phyloP scores from a whole-genome alignment of 2,113 vertebrate genomes.

The Pelodiscus sinensis region DNA sequence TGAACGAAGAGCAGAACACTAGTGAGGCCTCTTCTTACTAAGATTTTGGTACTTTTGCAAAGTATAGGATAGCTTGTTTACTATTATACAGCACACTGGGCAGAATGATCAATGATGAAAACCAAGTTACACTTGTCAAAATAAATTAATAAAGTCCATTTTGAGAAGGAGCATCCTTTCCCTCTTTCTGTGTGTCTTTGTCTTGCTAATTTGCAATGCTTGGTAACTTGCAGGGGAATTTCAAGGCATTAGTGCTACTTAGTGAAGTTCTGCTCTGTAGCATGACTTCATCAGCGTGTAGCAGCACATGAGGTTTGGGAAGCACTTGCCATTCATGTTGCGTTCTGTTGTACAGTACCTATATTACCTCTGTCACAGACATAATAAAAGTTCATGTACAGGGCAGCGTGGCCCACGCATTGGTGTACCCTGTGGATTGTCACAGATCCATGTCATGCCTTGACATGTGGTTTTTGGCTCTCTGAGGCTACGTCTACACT shows the following conservation, averaged over 20 bases:
- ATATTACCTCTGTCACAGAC: accelerated
- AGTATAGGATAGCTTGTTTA: conserved; percentile 6
- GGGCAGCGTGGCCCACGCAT: accelerated
- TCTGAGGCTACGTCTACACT: too few relatives aligned
- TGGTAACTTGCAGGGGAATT: accelerated
- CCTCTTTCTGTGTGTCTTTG: accelerated
- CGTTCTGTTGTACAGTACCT: accelerated
- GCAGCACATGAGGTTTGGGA: background rate
- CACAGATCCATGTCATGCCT: accelerated
- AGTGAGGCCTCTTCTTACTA: background rate
- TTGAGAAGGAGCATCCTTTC: conserved; percentile 39
- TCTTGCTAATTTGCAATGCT: background rate
- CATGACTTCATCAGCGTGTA: accelerated
- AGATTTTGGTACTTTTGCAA: conserved; percentile 12
- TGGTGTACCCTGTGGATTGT: background rate
- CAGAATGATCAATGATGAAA: conserved; percentile 43
- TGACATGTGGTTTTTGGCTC: background rate
- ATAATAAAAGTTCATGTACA: accelerated
- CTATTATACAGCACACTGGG: background rate
- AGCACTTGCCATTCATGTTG: accelerated
- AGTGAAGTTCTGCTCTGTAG: accelerated
- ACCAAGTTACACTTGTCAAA: conserved; percentile 50
- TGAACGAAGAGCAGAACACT: background rate
- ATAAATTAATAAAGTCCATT: background rate
- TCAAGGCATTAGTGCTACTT: accelerated